Base-by-base conservation (phyloP, 2,113 vertebrate species). In the Leptocoma aspasia region DNA sequence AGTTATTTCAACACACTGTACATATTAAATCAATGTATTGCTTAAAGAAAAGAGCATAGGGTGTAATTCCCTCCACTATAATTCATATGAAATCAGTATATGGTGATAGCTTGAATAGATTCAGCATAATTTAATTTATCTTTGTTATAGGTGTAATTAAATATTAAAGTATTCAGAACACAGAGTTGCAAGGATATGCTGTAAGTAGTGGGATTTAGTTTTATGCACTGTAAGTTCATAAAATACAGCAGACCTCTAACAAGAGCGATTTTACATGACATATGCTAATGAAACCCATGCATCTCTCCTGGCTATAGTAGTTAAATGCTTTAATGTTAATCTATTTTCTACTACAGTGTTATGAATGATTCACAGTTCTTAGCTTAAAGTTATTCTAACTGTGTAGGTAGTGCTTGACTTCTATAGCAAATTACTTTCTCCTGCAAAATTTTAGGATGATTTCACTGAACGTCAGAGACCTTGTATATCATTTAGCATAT, bases 11-110 rank as follows among this genome's bases (percentile, higher is more conserved):
- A 81, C 37, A 35, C 1, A 0, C 52, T 59, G 2, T 84, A 63
- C 41, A 22, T 85, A 49, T 64, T 45, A 63, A 66, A 89, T 82
- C 79, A 83, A 94, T 96, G 60, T 52, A 86, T 84, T 79, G 82
- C 84, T 96, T 92, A 92, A 83, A 96, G 64, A 42, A 94, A 89
- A 84, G n/a, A 81, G 27, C 33, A 45, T 78, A n/a, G 31, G 21
- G 9, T 92, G 17, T 70, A 82, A 86, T 92, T 90, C 44, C 49
- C 15, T 86, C 33, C 31, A 65, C 42, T 69, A 15, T 86, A 75
- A 89, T 94, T 96, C 84, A 28, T 86, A n/a, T 87, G 53, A 89
- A 77, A 84, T 92, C 72, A 92, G 64, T 81, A 49, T 78, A 84
- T 72, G 27, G 49, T 93, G 86, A 86, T 92, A 92, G 22, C 60